Base-by-base conservation (phyloP, 2,113 vertebrate species). In the Leucopsar rothschildi region DNA sequence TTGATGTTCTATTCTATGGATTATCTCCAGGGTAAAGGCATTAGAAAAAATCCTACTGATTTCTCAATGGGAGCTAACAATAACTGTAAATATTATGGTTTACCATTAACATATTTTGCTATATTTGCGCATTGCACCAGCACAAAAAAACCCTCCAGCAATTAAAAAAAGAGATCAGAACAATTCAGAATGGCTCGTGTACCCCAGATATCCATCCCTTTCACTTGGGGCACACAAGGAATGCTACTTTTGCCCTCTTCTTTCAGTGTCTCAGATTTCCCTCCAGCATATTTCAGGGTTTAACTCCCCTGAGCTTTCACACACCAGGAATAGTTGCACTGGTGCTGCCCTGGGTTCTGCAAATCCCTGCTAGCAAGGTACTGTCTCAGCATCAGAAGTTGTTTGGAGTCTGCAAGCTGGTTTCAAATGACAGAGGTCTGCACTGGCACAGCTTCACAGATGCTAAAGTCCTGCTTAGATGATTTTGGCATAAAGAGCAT, bases 11-110 rank as follows among this genome's bases (percentile, higher is more conserved):
- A 57, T 92, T 95, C 79, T 96, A 63, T 94, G 88, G 86, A 91
- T 95, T 96, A 65, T 97, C 90, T 96, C 86, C 81, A 93, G 91
- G 94, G 93, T 90, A 95, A 94, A 96, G 66, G 40, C 84, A 75
- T 87, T 91, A 95, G 52, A 86, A 95, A 87, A 95, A 87, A 76
- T 76, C 27, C 85, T 79, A 86, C 90, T 82, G 60, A 82, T 93
- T 95, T 86, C 50, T 52, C 92, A 95, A 40, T 70, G 76, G 87
- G n/a, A 90, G 52, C 56, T 85, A 95, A 94, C 73, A 96, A 92
- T 88, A 90, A 88, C 55, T 92, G 64, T 91, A 97, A 95, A 97
- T 96, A 95, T 88, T 91, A 55, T 81, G 66, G 68, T 59, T 93
- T 84, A 77, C 87, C 86, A 81, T 90, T 94, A 95, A 91, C 66